Evolutionary conservation across 1,140 invertebrate species (phyloP), one percentile per base, ranked within the genome.

Genomic region (Macrobrachium rosenbergii): DNA sequence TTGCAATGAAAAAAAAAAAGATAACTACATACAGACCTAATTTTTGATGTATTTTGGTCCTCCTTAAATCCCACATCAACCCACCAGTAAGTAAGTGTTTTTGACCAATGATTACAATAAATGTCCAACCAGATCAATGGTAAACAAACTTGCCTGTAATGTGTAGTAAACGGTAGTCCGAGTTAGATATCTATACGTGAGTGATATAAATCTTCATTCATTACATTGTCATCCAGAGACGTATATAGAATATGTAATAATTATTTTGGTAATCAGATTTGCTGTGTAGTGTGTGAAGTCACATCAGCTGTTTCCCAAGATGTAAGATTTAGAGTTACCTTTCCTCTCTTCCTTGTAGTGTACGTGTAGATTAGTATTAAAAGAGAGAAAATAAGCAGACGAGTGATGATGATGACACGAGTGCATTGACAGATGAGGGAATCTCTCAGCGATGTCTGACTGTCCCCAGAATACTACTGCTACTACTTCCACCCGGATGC

Each of bases 181-280:
- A 52, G 52, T 52, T 52, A 52, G 52, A 52, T 52, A 52, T 52
- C 52, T 52, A 52, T 52, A 52, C 52, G 52, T 52, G 52, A 52
- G 52, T 52, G 52, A 52, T 52, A 52, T 52, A 64, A 64, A 67
- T 43, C 60, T 14, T 45, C 37, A 11, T 81, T 37, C 14, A 37
- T 67, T 59, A 52, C 52, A 52, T 52, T 52, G 52, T 52, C 52
- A 52, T 52, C 52, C 52, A 52, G 52, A 52, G 52, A 81, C 28
- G 64, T 64, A 19, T 17, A 87, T 87, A 87, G 78, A 87, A 43
- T n/a, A n/a, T 87, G 85, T 87, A 87, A 87, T 58, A 87, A 75
- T 87, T 87, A 87, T 87, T 87, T 87, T 87, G 85, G 69, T 87
- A 87, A 87, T 81, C 58, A 63, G 52, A 80, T 75, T 73, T 81